Evolutionary conservation across 2,113 vertebrate genomes (phyloP).

Genomic region (Salvator merianae): DNA sequence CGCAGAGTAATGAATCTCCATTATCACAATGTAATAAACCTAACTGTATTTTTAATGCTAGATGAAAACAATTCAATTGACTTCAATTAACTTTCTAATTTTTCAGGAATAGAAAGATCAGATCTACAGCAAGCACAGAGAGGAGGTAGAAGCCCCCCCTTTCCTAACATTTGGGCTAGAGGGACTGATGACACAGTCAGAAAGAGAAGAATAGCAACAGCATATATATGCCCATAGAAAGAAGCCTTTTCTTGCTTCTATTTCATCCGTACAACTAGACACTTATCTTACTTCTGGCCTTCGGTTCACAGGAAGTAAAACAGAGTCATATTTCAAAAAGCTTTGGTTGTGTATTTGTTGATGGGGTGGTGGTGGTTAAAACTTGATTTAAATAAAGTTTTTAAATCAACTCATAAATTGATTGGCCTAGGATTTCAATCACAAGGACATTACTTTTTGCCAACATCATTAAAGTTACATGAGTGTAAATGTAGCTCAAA

Average conservation of each 20-base stretch:
- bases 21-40: conserved; percentile 33
- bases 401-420: not conserved
- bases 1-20: conserved; percentile 30
- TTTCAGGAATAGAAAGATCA: conserved; percentile 30
- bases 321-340: too few species aligned
- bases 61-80: conserved; percentile 34
- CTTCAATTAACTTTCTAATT: conserved; percentile 41
- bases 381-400: not conserved
- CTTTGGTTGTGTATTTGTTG: too few species aligned
- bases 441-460: too few species aligned
- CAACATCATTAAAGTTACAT: not conserved
- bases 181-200: conserved; percentile 2
- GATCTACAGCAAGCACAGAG: conserved; percentile 1
- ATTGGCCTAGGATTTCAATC: not conserved
- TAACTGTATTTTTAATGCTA: conserved; percentile 25
- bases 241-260: not conserved
- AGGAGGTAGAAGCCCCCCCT: not conserved
- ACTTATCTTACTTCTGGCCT: not conserved
- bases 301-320: not conserved
- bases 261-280: not conserved
- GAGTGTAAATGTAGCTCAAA: not conserved
- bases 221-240: not conserved
- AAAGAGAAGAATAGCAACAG: not conserved
- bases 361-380: too few species aligned
- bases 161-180: not conserved